These are phyloP conservation scores for Accipiter virgatus DNA, from an alignment of 2,113 vertebrate species.

Conservation along the genomic window DNA sequence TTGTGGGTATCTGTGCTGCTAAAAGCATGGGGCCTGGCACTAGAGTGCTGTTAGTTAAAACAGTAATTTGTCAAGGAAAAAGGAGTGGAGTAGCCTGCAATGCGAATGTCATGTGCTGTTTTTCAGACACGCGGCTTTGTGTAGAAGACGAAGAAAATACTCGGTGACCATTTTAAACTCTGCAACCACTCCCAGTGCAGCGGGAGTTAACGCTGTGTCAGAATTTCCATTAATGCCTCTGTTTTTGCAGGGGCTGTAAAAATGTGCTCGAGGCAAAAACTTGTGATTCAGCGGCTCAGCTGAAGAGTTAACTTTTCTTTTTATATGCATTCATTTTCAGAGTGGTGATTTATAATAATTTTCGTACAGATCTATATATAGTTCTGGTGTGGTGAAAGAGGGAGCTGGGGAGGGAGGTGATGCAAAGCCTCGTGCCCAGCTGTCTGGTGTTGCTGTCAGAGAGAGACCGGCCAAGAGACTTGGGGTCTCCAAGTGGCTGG, in stretches of 20 bases:
- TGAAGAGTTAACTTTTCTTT: conserved; percentile 30
- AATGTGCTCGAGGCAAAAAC: conserved; percentile 21
- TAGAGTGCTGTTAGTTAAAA: neutral
- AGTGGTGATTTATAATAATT: neutral
- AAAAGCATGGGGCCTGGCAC: neutral
- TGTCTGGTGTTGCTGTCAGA: neutral
- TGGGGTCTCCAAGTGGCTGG: neutral
- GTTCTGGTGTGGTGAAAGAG: neutral
- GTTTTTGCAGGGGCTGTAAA: conserved; percentile 25
- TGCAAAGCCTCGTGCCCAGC: neutral
- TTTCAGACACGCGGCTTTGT: neutral
- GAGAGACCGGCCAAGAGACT: neutral
- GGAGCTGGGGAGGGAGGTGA: neutral
- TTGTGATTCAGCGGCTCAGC: neutral
- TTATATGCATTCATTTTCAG: neutral
- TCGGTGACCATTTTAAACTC: neutral
- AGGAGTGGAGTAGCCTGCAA: neutral
- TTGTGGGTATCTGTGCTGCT: neutral
- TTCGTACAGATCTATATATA: neutral
- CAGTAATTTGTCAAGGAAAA: neutral
- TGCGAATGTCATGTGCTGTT: neutral
- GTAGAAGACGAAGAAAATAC: neutral
- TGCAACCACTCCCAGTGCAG: neutral
- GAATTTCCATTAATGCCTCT: conserved; percentile 57
- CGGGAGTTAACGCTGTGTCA: neutral